These are phyloP conservation scores for Cataglyphis altisquamis DNA, from an alignment of 2,888 invertebrate species.

Conservation along the genomic window DNA sequence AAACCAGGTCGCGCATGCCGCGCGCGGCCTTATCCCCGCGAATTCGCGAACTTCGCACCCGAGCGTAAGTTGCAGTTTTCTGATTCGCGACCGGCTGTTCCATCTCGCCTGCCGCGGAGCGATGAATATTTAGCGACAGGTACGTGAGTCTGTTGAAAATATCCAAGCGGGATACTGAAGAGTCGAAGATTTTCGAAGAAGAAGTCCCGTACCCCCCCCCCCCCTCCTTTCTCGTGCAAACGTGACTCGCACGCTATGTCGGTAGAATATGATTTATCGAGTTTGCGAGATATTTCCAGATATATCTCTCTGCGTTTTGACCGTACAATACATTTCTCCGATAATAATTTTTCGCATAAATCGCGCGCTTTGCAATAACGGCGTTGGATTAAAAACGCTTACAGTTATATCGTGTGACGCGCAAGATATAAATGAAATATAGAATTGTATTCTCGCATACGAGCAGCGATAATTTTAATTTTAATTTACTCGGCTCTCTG, in stretches of 20 bases:
- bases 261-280: constrained; percentile 31
- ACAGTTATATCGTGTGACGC: constrained; percentile 13
- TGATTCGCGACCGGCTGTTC: constrained; percentile 19
- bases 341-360: constrained; percentile 39
- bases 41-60: constrained; percentile 29
- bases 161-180: constrained; percentile 8
- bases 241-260: constrained; percentile 10
- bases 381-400: constrained; percentile 27
- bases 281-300: neutral
- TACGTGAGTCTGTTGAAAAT: constrained; percentile 31
- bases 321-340: constrained; percentile 24
- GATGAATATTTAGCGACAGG: constrained; percentile 47
- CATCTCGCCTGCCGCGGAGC: neutral
- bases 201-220: neutral
- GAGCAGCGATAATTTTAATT: constrained; percentile 33
- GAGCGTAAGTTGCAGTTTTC: constrained; percentile 38
- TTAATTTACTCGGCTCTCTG: constrained; percentile 17
- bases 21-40: constrained; percentile 19
- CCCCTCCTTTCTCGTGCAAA: neutral
- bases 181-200: constrained; percentile 10
- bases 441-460: neutral
- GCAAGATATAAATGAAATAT: constrained; percentile 28
- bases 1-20: constrained; percentile 70
- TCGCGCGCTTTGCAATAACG: neutral
- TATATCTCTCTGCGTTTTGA: neutral